phyloP scores from a whole-genome alignment of 2,888 invertebrate genomes.

The Cheilosia variabilis region DNA sequence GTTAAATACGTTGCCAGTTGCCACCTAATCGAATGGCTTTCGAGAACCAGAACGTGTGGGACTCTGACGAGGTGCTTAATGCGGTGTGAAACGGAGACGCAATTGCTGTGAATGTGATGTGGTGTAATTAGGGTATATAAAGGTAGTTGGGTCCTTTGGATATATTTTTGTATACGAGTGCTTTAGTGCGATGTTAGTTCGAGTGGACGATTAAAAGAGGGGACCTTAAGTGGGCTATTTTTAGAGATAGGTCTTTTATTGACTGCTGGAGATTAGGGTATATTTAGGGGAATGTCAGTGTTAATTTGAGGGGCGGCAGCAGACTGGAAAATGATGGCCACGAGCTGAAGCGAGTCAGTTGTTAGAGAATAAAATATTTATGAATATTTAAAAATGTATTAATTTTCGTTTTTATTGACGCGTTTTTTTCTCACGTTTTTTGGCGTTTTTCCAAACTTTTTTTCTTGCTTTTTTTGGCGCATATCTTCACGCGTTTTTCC shows the following conservation, averaged over 20 bases:
- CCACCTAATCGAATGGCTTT: constrained; percentile 72
- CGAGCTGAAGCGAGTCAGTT: no score
- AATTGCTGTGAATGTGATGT: constrained; percentile 37
- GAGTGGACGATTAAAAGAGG: constrained; percentile 5
- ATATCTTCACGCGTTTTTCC: no score
- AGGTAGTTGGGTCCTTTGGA: background rate
- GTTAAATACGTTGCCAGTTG: constrained; percentile 68
- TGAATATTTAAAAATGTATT: no score
- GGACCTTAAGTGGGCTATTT: constrained; percentile 10
- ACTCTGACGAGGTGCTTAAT: constrained; percentile 66
- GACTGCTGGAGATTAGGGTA: background rate
- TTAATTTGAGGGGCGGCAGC: no score
- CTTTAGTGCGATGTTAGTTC: background rate
- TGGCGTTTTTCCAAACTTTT: no score
- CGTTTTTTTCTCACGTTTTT: no score
- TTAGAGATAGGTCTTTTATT: constrained; percentile 6
- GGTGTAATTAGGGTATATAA: constrained; percentile 47
- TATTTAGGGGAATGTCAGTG: no score
- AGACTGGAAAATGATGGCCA: no score
- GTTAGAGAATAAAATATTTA: no score
- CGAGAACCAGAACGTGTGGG: constrained; percentile 56
- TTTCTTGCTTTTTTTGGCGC: no score
- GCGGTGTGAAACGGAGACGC: constrained; percentile 57
- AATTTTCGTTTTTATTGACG: no score
- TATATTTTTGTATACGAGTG: background rate